Conservation (phyloP, 2,113 vertebrate species). For the Sialia sialis region DNA sequence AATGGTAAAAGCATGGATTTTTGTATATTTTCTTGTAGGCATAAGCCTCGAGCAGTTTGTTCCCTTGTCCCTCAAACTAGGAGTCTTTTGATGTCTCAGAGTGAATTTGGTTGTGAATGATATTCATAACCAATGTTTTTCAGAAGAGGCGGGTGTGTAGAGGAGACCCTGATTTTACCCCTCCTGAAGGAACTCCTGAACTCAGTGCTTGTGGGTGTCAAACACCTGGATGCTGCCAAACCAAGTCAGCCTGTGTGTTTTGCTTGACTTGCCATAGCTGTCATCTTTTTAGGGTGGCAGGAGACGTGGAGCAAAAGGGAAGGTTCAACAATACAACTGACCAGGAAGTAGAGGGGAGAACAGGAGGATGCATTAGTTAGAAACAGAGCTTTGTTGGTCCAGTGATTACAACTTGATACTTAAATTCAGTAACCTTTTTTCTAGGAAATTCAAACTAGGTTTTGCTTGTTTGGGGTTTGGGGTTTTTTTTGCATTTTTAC, state of each 20-base stretch:
- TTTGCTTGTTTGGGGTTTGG: no score
- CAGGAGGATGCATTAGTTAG: background rate
- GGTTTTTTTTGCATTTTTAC: background rate
- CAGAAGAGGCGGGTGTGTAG: background rate
- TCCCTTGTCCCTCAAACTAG: background rate
- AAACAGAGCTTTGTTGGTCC: background rate
- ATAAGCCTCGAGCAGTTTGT: background rate
- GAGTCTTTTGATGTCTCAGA: background rate
- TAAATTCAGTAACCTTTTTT: background rate
- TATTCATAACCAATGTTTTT: background rate
- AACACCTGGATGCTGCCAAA: background rate
- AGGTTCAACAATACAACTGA: background rate
- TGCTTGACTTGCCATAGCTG: background rate
- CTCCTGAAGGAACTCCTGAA: background rate
- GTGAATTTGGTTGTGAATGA: background rate
- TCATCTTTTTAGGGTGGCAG: background rate
- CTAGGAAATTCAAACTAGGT: background rate
- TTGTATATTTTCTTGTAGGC: background rate
- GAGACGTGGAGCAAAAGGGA: background rate
- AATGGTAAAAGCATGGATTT: background rate
- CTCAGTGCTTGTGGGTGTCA: background rate
- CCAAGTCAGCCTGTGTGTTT: background rate
- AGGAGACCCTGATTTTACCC: background rate
- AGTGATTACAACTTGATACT: background rate
- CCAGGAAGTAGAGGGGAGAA: background rate